phyloP scores from a whole-genome alignment of 2,113 vertebrate species.

The Rhineura floridana region DNA sequence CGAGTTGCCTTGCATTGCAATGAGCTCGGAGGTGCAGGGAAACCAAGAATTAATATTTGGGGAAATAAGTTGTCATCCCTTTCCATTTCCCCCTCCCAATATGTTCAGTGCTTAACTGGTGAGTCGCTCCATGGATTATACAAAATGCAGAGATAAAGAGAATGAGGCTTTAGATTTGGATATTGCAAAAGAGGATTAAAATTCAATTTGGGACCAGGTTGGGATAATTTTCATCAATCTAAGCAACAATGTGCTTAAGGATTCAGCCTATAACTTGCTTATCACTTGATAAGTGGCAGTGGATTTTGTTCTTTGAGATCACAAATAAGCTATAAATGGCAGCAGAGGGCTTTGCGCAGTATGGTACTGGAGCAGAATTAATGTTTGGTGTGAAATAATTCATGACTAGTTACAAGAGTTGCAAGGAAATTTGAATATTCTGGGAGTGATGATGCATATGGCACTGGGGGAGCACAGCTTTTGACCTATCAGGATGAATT shows the following conservation, averaged over 20 bases:
- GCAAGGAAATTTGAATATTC: neutral
- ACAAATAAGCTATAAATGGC: slow-evolving; percentile 3
- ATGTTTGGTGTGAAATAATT: neutral
- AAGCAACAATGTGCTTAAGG: slow-evolving; percentile 54
- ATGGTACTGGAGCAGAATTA: neutral
- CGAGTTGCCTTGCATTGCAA: slow-evolving; percentile 46
- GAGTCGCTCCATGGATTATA: slow-evolving; percentile 61
- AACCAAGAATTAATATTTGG: slow-evolving; percentile 65
- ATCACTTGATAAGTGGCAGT: slow-evolving; percentile 39
- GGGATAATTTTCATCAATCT: slow-evolving; percentile 61
- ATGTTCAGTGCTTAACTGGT: slow-evolving; percentile 33
- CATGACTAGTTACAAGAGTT: neutral
- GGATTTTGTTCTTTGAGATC: slow-evolving; percentile 24
- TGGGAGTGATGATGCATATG: neutral
- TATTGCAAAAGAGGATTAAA: slow-evolving; percentile 68
- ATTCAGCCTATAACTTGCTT: neutral
- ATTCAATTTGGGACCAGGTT: slow-evolving; percentile 69
- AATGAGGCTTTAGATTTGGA: slow-evolving; percentile 68
- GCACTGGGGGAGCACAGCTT: neutral
- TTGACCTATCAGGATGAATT: neutral
- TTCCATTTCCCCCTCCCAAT: slow-evolving; percentile 56
- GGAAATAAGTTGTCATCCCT: slow-evolving; percentile 62
- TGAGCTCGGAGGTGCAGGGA: slow-evolving; percentile 40
- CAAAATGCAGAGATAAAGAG: slow-evolving; percentile 67
- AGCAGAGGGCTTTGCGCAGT: neutral